Conservation (phyloP, 2,888 invertebrate species). For the Dicyrtomina minuta region DNA sequence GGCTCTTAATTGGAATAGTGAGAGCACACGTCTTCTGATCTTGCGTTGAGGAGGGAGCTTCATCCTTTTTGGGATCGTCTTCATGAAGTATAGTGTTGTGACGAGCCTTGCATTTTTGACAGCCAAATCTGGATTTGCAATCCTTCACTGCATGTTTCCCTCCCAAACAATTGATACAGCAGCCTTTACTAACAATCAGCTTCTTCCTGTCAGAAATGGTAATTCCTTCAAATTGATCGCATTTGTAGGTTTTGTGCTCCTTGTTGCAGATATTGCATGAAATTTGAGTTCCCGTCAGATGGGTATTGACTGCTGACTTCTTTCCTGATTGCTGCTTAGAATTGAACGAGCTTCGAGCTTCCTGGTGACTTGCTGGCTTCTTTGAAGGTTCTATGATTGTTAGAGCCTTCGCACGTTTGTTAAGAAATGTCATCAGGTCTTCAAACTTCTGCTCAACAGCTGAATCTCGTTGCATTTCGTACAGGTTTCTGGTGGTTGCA, state of each 20-base stretch:
- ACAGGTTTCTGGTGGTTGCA: conserved; percentile 18
- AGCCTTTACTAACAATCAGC: neutral
- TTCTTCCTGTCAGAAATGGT: neutral
- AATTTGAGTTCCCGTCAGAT: neutral
- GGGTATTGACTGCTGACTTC: neutral
- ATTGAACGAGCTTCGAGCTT: no score
- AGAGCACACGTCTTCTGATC: no score
- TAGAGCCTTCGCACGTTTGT: neutral
- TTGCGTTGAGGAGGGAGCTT: neutral
- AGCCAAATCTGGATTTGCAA: neutral
- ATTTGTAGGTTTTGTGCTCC: conserved; percentile 24
- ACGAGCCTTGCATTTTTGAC: neutral
- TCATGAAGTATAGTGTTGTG: conserved; percentile 12
- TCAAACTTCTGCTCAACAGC: no score
- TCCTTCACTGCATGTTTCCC: neutral
- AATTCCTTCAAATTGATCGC: conserved; percentile 3
- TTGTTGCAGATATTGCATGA: conserved; percentile 4
- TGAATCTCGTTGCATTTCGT: conserved; percentile 34
- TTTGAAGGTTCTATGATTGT: neutral
- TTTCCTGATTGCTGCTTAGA: no score
- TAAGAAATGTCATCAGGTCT: neutral
- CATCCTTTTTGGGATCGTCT: neutral
- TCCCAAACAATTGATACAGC: conserved; percentile 6
- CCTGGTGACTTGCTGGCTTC: no score
- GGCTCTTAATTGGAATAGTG: neutral